Conservation (phyloP, 1,140 invertebrate genomes). For the Meloidogyne exigua region DNA sequence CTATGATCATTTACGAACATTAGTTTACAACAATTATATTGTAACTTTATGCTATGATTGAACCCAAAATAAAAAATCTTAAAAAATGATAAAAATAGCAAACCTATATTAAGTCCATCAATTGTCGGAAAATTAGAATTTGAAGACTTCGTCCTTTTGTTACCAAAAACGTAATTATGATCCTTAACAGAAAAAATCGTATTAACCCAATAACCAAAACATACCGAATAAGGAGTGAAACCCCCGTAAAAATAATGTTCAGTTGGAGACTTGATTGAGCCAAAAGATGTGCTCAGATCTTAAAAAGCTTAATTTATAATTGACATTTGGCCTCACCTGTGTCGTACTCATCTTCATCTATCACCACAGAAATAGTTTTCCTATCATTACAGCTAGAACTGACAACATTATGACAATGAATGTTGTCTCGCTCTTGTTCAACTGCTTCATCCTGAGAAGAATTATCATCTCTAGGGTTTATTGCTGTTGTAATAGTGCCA, state of each 20-base stretch:
- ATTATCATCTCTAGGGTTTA: constrained; percentile 6
- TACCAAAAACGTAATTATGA: constrained; percentile 5
- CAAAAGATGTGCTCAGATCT: constrained; percentile 1
- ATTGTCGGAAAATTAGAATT: constrained; percentile 3
- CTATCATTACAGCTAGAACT: constrained; percentile 11
- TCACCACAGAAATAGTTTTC: constrained; percentile 15
- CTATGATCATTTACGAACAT: too few relatives aligned
- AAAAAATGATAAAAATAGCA: too few relatives aligned
- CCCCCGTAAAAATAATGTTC: background rate
- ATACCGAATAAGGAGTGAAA: background rate
- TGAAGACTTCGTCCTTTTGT: background rate
- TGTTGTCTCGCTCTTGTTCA: constrained; percentile 15
- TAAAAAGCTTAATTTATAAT: background rate
- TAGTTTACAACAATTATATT: too few relatives aligned
- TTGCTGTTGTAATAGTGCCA: background rate
- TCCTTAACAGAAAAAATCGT: background rate
- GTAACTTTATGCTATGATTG: too few relatives aligned
- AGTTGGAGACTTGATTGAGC: background rate
- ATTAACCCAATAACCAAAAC: background rate
- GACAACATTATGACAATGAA: background rate
- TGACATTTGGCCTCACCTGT: background rate
- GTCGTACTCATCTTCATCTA: constrained; percentile 21
- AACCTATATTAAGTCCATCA: constrained; percentile 9
- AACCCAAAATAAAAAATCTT: too few relatives aligned
- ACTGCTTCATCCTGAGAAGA: background rate